Evolutionary conservation across 2,888 invertebrate species (phyloP), one percentile per base, ranked within the genome.

Genomic region (Hemaris fuciformis): DNA sequence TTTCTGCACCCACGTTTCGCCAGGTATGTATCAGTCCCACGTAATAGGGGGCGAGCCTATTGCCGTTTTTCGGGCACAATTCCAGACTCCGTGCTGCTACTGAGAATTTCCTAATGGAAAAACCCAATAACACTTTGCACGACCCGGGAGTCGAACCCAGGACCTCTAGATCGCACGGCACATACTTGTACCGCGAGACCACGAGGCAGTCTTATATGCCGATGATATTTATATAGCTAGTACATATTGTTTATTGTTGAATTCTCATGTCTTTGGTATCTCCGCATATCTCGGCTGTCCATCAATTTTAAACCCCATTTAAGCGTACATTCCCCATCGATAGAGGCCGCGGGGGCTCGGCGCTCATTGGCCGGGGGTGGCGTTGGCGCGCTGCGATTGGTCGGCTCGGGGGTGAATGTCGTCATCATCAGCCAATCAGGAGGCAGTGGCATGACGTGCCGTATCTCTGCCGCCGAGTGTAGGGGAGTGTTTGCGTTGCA

Each of bases 401-500:
- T 68, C 72, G 81, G 69, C 75, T 71, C 68, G 69, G 67, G 75
- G 77, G 76, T 79, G 77, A 80, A 76, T 79, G 69, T 68, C 66
- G 64, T 57, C 58, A 67, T 66, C 70, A 68, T 63, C 76, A 69
- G 75, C 87, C 85, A 88, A 88, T 86, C 81, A 48, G 48, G 76
- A 70, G 65, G 65, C 61, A 74, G 78, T 66, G 67, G 64, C 65
- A 72, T 64, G 83, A 43, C 89, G 89, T 89, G 91, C 88, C 81
- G 80, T 91, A 91, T 91, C 91, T 88, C 72, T 68, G 62, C 75
- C 79, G 77, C 85, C 84, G 84, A 84, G 83, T 77, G 83, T 81
- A 83, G n/a, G 80, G 84, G 82, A 83, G 70, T 90, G 91, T 91
- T 91, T 91, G 85, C 88, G 82, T 71, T 85, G 91, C 91, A 82